Percentiles rank a stretch among this genome's conserved stretches.
Conservation (phyloP, 2,113 vertebrate genomes). For the Megalops atlanticus region DNA sequence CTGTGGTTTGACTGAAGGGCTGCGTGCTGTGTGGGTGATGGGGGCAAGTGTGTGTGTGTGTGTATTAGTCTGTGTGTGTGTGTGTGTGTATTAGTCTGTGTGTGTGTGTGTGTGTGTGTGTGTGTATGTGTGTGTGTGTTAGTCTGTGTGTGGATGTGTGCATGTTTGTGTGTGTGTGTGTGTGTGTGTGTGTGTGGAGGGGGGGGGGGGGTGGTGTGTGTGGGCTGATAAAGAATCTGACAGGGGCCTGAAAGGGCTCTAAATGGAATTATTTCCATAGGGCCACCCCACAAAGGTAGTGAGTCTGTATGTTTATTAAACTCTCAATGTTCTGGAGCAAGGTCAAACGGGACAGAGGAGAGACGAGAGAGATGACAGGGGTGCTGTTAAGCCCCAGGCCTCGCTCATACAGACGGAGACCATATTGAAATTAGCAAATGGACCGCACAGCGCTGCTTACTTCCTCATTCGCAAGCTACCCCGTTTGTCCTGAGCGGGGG, state of each 20-base stretch:
- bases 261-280: conserved; percentile 39
- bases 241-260: conserved; percentile 8
- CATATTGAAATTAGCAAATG: conserved; percentile 79
- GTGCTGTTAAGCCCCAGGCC: conserved; percentile 68
- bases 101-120: not conserved
- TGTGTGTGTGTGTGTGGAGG: conserved; percentile 13
- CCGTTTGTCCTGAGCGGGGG: conserved; percentile 60
- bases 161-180: conserved; percentile 6
- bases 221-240: not conserved
- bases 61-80: conserved; percentile 1
- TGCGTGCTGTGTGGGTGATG: not conserved
- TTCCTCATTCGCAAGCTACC: conserved; percentile 61
- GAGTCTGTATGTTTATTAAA: conserved; percentile 45
- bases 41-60: not conserved
- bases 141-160: conserved; percentile 48
- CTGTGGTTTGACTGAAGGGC: not conserved
- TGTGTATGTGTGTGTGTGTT: conserved; percentile 28
- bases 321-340: conserved; percentile 68
- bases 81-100: not conserved
- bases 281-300: conserved; percentile 28
- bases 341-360: conserved; percentile 65
- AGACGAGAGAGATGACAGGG: conserved; percentile 32
- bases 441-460: conserved; percentile 65
- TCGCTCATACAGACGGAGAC: conserved; percentile 67
- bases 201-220: not conserved